Base-by-base conservation (phyloP, 2,113 vertebrate species). In the Nerophis ophidion region DNA sequence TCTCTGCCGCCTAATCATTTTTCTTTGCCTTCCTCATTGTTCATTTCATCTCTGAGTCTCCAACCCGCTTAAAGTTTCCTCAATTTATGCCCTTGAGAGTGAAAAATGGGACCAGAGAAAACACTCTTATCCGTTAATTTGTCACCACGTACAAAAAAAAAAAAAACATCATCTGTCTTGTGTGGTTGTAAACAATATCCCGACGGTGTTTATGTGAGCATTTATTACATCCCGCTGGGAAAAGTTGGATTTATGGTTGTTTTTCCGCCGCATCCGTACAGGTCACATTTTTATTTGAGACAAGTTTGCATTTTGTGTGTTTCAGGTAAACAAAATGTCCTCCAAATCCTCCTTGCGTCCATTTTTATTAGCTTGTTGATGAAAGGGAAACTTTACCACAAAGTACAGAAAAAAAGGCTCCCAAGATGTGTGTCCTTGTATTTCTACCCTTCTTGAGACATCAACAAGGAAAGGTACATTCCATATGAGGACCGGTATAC, bases 71-170 rank as follows among this genome's bases (percentile, higher is more conserved):
- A 33, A 42, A 1, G 60, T 58, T 56, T 49, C 34, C 0, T 69
- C 52, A 56, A 65, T 75, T 74, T 72, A 60, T 12, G 42, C 48
- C 60, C 61, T 47, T 50, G 44, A 65, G 60, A 68, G 63, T 71
- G 55, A 65, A 71, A 76, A 49, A 64, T 70, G 45, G 33, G 58
- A 54, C 49, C 12, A 3, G 6, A 35, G 42, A 52, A 63, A 57
- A 36, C 54, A 48, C 52, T 77, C 74, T 76, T 61, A 72, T 82
- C 70, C 76, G 48, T 58, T 57, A 11, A 53, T 44, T 71, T 61
- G 61, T 71, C 63, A 55, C 63, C 59, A 65, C 52, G 79, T 57
- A 46, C 17, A 13, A 35, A 60, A 53, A 55, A 13, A 35, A 60
- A 53, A 55, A 65, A 73, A 65, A 40, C 17, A 8, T 68, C 38